A percentile compares a stretch with the other conserved stretches of the same genome.
Conservation (phyloP, 2,888 invertebrate species). For the Opisthograptis luteolata region DNA sequence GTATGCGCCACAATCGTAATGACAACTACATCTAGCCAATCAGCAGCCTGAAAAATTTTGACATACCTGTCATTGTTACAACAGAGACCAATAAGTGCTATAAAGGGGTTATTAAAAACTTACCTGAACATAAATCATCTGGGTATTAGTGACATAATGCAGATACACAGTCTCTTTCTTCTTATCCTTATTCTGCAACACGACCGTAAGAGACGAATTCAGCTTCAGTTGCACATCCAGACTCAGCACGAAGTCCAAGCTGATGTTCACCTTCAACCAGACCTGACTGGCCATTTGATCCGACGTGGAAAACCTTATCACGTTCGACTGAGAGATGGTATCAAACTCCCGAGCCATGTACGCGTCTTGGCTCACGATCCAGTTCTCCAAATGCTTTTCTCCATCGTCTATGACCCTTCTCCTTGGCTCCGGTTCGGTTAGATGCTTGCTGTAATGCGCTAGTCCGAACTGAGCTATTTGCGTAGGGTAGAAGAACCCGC, state of each 20-base stretch:
- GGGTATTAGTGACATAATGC: slow-evolving; percentile 91
- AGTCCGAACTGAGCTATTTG: slow-evolving; percentile 99
- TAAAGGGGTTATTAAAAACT: too few species aligned
- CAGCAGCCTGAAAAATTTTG: too few species aligned
- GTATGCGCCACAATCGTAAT: too few species aligned
- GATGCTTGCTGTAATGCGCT: slow-evolving; percentile 98
- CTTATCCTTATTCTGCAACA: slow-evolving; percentile 89
- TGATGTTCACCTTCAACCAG: slow-evolving; percentile 82
- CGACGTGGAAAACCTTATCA: slow-evolving; percentile 89
- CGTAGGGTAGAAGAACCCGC: slow-evolving; percentile 98
- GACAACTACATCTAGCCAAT: too few species aligned
- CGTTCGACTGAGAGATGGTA: slow-evolving; percentile 82
- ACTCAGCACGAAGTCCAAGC: slow-evolving; percentile 89
- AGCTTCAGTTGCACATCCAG: slow-evolving; percentile 88
- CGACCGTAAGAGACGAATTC: slow-evolving; percentile 93
- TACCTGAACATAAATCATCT: slow-evolving; percentile 89
- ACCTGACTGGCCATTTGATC: slow-evolving; percentile 88
- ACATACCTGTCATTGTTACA: too few species aligned
- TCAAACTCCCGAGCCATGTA: slow-evolving; percentile 86
- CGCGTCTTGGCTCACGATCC: slow-evolving; percentile 90
- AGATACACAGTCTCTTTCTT: slow-evolving; percentile 91
- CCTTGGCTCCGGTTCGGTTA: slow-evolving; percentile 93
- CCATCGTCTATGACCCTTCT: slow-evolving; percentile 89
- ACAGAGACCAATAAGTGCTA: too few species aligned
- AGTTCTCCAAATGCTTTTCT: slow-evolving; percentile 86